Percentiles rank a stretch among this genome's conserved stretches.
Evolutionary conservation across 1,140 invertebrate genomes (phyloP).

Genomic region (Rhagoletis zephyria): DNA sequence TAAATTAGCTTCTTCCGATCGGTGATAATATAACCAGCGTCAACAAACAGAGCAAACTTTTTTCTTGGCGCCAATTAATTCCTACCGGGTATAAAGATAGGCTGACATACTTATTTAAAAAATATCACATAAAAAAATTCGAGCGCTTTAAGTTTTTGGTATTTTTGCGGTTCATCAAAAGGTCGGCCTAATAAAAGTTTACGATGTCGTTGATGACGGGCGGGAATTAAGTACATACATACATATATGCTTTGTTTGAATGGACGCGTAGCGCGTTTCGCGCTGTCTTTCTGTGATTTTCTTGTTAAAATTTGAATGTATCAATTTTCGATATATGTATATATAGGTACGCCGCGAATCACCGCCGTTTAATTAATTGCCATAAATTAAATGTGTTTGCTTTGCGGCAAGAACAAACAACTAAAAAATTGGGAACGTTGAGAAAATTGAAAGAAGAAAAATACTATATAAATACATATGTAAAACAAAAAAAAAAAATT

Average conservation of each 20-base stretch:
- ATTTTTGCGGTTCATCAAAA: constrained; percentile 49
- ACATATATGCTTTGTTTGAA: background rate
- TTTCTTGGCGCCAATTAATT: background rate
- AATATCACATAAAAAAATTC: constrained; percentile 1
- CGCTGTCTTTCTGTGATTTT: background rate
- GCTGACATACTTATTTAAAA: background rate
- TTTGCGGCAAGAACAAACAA: background rate
- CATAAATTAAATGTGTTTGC: constrained; percentile 17
- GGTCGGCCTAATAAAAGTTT: constrained; percentile 41
- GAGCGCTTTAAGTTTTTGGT: constrained; percentile 15
- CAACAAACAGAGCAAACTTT: too few relatives aligned
- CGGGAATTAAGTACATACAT: background rate
- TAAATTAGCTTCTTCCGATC: too few relatives aligned
- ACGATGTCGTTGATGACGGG: background rate
- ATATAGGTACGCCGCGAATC: background rate
- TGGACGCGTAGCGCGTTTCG: background rate
- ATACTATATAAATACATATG: too few relatives aligned
- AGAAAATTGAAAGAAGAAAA: too few relatives aligned
- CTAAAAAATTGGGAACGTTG: background rate
- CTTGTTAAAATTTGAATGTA: constrained; percentile 42
- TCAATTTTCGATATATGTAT: background rate
- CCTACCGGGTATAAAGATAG: background rate
- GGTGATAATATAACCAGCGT: too few relatives aligned
- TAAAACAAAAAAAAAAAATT: background rate
- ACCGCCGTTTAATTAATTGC: constrained; percentile 32